Percentiles rank a stretch among this genome's conserved stretches.
Conservation (phyloP, 2,797 vertebrate genomes). For the Sphenopsis melanotis region DNA sequence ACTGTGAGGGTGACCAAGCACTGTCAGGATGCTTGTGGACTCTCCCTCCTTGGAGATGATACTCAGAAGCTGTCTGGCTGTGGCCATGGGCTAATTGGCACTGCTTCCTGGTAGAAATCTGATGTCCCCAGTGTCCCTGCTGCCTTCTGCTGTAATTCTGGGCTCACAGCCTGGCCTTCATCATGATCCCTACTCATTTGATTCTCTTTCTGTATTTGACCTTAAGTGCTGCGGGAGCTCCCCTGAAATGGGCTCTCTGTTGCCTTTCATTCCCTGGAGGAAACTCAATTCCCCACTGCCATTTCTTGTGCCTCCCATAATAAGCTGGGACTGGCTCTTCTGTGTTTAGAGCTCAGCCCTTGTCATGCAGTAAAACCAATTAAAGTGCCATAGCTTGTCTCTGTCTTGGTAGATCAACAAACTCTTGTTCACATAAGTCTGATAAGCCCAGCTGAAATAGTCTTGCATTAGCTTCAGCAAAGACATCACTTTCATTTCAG, state of each 20-base stretch:
- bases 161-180: not conserved
- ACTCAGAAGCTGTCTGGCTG: not conserved
- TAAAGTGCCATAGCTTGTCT: not conserved
- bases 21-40: not conserved
- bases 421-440: not conserved
- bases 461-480: not conserved
- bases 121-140: not conserved
- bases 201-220: not conserved
- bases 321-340: not conserved
- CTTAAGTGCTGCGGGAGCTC: not conserved
- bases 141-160: not conserved
- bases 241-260: not conserved
- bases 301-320: not conserved
- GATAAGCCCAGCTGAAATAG: not conserved
- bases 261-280: not conserved
- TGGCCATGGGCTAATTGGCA: not conserved
- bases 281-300: not conserved
- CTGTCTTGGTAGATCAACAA: not conserved
- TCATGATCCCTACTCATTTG: not conserved
- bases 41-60: not conserved
- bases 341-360: not conserved
- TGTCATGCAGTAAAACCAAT: accelerated
- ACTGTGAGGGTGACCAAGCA: not conserved
- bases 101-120: not conserved
- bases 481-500: not conserved